Evolutionary conservation across 2,888 invertebrate species (phyloP), one percentile per base, ranked within the genome.

Genomic region (Ochlodes sylvanus): DNA sequence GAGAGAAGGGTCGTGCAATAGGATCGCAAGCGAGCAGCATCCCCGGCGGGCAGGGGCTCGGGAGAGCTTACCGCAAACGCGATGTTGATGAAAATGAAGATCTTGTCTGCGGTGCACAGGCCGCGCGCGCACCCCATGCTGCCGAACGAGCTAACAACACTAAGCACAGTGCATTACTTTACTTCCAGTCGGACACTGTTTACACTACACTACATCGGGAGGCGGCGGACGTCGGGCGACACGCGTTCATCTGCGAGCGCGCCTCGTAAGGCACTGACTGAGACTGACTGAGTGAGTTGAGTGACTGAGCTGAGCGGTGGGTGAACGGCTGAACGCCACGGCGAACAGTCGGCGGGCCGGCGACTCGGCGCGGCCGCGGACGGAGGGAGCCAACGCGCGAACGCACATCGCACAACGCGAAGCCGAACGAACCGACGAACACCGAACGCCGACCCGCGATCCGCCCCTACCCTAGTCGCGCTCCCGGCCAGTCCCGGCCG

Each of bases 41-140:
- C 42, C 41, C 42, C 42, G 17, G 57, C 41, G 19, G 57, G 15
- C 17, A 42, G 32, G 61, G 14, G 17, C n/a, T 27, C 32, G 15
- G 17, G 52, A 44, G 62, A 69, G 67, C 78, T 76, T 76, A 93
- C 92, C 81, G 92, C 92, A 78, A 93, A 92, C 27, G 89, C 89
- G 72, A 92, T 86, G 84, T 93, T 92, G 85, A 93, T 90, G 83
- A 93, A 91, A 76, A 92, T 84, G 85, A 93, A 92, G 71, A 90
- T 81, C 72, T 87, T 91, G 78, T 92, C 88, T 21, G 88, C 84
- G 77, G 87, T 79, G 82, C 92, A 92, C 74, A 88, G 76, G 12
- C 86, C 85, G 63, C 84, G 77, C 78, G 84, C 79, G 80, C 90
- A 89, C 72, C 81, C 86, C 91, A 90, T 90, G 76, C 66, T 70